Base-by-base conservation (phyloP, 2,797 vertebrate genomes). In the Diplodus sargus region DNA sequence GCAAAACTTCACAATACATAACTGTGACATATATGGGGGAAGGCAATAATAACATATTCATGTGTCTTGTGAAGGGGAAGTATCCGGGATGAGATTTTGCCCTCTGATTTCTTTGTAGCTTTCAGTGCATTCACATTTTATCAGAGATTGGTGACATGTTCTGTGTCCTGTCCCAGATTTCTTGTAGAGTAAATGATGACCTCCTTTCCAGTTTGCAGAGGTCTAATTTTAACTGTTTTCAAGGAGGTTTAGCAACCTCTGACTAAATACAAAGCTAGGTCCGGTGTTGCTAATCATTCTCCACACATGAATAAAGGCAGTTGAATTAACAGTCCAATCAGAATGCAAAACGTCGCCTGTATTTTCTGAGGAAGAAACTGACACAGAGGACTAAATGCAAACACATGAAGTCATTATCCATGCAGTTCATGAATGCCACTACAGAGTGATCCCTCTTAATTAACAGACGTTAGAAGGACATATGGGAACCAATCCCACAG, bases 181-280 rank as follows among this genome's bases (percentile, higher is more conserved):
- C 90, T 87, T 57, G 90, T 90, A 63, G 90, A 94, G 92, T 93
- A 93, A 93, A 94, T 90, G 93, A 91, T 95, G 95, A 95, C 95
- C 95, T 95, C 94, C 90, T 96, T 96, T 95, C 92, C 89, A 87
- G 91, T 91, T 94, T 92, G 90, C 93, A 89, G 90, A 89, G 91
- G 88, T 93, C 95, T 95, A 95, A 95, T 94, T 95, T 95, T 95
- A 95, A 94, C 94, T 91, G 87, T 93, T 92, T 95, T 94, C 94
- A 95, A 90, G 91, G 89, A 91, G 90, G 92, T 92, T 92, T 85
- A 90, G 80, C 87, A 90, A 90, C 89, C 90, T 90, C 83, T 86
- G 86, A 84, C 87, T 89, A 85, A 85, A 91, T 74, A 74, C 74
- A 85, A 79, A 84, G 81, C 79, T 70, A 51, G 34, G 83, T 66